phyloP scores from a whole-genome alignment of 64 coral and sea anemone genomes.

The Montipora sp. region DNA sequence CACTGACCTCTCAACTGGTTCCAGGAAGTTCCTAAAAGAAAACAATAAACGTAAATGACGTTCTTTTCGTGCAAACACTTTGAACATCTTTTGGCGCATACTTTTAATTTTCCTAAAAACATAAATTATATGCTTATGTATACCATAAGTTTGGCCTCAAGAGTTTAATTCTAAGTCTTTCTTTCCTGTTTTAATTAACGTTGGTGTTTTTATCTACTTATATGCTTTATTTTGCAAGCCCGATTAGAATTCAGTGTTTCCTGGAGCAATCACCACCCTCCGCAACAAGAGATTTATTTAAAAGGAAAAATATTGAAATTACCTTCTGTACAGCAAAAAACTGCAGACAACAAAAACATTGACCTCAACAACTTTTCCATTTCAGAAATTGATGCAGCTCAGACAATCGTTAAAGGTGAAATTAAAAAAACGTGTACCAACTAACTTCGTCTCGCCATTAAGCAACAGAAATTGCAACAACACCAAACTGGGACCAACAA shows the following conservation, averaged over 20 bases:
- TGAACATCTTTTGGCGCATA: too few relatives aligned
- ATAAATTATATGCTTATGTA: too few relatives aligned
- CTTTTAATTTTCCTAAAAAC: too few relatives aligned
- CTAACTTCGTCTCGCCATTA: background rate
- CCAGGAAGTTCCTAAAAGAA: background rate
- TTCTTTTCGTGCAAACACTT: background rate
- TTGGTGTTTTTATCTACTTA: too few relatives aligned
- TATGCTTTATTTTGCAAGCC: too few relatives aligned
- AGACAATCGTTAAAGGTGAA: background rate
- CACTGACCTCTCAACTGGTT: conserved; percentile 27
- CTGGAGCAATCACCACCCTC: too few relatives aligned
- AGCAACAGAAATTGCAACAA: background rate
- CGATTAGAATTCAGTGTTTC: too few relatives aligned
- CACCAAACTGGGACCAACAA: background rate
- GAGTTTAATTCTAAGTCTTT: too few relatives aligned
- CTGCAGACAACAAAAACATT: background rate
- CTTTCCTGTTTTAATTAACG: too few relatives aligned
- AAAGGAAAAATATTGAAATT: background rate
- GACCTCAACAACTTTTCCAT: background rate
- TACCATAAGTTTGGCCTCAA: too few relatives aligned
- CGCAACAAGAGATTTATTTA: too few relatives aligned
- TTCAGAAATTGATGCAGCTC: background rate
- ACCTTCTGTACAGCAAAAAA: background rate
- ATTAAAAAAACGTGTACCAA: background rate
- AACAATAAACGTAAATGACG: background rate